A percentile compares a stretch with the other conserved stretches of the same genome.
Evolutionary conservation across 2,113 vertebrate species (phyloP).

Genomic region (Oriolus oriolus): DNA sequence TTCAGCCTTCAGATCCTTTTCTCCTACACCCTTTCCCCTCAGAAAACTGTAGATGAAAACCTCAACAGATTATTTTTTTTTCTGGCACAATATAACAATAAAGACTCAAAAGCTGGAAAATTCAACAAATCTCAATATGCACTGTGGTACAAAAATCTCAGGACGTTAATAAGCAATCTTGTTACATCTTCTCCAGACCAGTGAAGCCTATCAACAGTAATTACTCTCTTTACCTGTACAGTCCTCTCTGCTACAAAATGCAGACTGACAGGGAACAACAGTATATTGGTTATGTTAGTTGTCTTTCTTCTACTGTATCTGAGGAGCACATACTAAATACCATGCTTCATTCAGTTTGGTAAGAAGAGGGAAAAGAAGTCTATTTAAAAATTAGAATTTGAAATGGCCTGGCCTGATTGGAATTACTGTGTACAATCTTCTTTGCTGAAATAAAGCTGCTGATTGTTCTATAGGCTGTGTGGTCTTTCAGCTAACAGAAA

Average conservation of each 20-base stretch:
- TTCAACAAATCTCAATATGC: background rate
- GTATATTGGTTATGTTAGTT: background rate
- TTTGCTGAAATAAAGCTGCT: conserved; percentile 54
- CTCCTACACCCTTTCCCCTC: background rate
- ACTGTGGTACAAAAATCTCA: background rate
- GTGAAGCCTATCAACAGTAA: background rate
- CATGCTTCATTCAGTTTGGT: background rate
- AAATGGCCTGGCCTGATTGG: background rate
- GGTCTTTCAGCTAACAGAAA: conserved; percentile 40
- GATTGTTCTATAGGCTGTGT: conserved; percentile 55
- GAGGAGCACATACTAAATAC: background rate
- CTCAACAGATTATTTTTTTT: background rate
- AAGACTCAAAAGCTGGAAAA: background rate
- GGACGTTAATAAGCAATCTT: background rate
- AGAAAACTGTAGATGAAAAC: background rate
- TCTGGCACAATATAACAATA: background rate
- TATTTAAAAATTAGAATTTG: background rate
- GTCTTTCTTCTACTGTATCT: background rate
- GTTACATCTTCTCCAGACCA: background rate
- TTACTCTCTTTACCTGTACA: background rate
- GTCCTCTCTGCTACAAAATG: background rate
- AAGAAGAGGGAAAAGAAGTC: background rate
- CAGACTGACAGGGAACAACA: background rate
- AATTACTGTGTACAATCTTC: background rate
- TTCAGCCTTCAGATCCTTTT: background rate